Evolutionary conservation across 1,140 invertebrate genomes (phyloP).

Genomic region (Paraescarpia echinospica): DNA sequence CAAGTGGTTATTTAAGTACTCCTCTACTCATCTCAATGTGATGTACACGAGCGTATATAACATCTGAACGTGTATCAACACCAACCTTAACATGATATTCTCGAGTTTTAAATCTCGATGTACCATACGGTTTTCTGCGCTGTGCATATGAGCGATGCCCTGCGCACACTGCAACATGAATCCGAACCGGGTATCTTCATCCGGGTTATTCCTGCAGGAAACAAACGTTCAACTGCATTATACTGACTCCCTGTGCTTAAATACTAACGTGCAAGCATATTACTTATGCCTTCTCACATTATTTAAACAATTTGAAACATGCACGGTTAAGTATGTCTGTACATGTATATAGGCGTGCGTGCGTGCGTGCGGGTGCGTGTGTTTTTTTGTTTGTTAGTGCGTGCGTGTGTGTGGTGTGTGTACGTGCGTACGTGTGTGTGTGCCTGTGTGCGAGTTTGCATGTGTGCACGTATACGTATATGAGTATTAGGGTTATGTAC

Average conservation of each 20-base stretch:
- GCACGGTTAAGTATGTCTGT: background rate
- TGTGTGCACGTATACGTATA: no score
- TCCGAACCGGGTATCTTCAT: background rate
- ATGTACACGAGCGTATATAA: background rate
- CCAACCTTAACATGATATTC: conserved; percentile 8
- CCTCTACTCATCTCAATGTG: no score
- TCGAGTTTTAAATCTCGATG: conserved; percentile 7
- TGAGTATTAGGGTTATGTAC: no score
- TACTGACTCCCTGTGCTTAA: background rate
- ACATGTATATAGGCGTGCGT: background rate
- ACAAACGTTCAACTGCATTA: background rate
- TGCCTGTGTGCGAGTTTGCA: no score
- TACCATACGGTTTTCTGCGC: background rate
- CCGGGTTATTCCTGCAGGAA: background rate
- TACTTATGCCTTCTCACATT: background rate
- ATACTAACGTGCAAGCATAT: background rate
- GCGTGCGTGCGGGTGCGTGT: no score
- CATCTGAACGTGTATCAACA: background rate
- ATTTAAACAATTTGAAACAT: background rate
- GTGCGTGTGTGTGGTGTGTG: no score
- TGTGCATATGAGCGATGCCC: background rate
- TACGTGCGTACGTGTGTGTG: no score
- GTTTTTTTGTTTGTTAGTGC: no score
- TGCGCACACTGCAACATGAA: background rate
- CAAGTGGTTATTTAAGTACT: no score